phyloP scores from a whole-genome alignment of 2,113 vertebrate genomes.

The Thamnophis sirtalis region DNA sequence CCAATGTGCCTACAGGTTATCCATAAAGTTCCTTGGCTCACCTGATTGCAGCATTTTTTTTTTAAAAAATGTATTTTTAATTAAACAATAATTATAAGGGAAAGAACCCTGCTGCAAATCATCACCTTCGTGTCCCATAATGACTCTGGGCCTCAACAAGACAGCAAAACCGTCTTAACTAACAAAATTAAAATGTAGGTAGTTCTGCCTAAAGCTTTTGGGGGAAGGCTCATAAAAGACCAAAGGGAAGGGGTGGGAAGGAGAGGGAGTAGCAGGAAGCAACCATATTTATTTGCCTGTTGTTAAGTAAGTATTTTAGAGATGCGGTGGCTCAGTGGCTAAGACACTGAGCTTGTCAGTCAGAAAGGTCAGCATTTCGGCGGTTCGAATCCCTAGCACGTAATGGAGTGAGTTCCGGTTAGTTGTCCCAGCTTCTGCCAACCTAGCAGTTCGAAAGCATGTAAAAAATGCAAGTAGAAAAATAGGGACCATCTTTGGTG shows the following conservation, averaged over 20 bases:
- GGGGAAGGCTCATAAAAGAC: background rate
- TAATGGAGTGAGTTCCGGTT: too few relatives aligned
- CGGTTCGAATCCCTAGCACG: too few relatives aligned
- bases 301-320: background rate
- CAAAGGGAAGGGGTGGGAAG: background rate
- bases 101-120: background rate
- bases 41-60: background rate
- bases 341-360: too few relatives aligned
- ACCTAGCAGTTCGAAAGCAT: too few relatives aligned
- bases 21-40: background rate
- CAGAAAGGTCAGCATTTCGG: too few relatives aligned
- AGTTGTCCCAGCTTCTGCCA: too few relatives aligned
- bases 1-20: background rate
- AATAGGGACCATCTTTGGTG: too few relatives aligned
- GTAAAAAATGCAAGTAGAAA: too few relatives aligned
- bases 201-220: background rate
- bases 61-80: background rate
- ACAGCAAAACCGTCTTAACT: background rate
- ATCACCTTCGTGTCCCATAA: background rate
- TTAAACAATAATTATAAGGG: background rate
- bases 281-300: background rate
- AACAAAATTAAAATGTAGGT: background rate
- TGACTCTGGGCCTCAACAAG: background rate
- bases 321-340: too few relatives aligned
- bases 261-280: background rate